phyloP scores from a whole-genome alignment of 2,888 invertebrate genomes.

The Mythimna albipuncta region DNA sequence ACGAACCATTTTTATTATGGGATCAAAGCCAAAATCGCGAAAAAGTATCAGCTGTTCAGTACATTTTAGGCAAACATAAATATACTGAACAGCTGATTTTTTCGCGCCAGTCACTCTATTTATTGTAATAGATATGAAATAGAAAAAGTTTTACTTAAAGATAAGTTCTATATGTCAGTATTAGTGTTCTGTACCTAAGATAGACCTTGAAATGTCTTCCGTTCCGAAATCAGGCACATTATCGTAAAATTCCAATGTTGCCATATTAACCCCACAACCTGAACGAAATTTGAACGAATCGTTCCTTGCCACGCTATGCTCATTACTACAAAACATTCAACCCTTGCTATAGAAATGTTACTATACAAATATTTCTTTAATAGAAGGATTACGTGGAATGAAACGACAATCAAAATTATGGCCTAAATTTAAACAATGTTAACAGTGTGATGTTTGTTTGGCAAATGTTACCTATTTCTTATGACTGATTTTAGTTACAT shows the following conservation, averaged over 20 bases:
- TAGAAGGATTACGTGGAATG: conserved; percentile 8
- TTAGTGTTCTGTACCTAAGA: not conserved
- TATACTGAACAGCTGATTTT: too few species aligned
- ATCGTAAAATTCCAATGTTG: conserved; percentile 29
- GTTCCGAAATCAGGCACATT: conserved; percentile 15
- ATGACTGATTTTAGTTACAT: not conserved
- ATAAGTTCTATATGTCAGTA: not conserved
- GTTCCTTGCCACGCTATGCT: conserved; percentile 23
- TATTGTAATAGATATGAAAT: not conserved
- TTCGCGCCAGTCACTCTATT: too few species aligned
- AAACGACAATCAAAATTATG: not conserved
- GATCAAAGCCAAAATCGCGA: too few species aligned
- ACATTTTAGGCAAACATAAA: too few species aligned
- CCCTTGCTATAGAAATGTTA: conserved; percentile 15
- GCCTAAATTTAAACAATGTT: not conserved
- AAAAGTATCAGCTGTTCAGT: too few species aligned
- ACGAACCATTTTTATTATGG: too few species aligned
- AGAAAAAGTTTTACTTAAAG: conserved; percentile 1
- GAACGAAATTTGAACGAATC: conserved; percentile 17
- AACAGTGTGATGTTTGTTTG: not conserved
- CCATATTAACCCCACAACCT: conserved; percentile 30
- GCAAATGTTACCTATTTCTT: not conserved
- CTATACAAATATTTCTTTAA: too few species aligned
- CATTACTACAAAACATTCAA: conserved; percentile 8
- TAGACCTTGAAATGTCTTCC: conserved; percentile 35